Base-by-base conservation (phyloP, 2,888 invertebrate genomes). In the Timema cristinae region DNA sequence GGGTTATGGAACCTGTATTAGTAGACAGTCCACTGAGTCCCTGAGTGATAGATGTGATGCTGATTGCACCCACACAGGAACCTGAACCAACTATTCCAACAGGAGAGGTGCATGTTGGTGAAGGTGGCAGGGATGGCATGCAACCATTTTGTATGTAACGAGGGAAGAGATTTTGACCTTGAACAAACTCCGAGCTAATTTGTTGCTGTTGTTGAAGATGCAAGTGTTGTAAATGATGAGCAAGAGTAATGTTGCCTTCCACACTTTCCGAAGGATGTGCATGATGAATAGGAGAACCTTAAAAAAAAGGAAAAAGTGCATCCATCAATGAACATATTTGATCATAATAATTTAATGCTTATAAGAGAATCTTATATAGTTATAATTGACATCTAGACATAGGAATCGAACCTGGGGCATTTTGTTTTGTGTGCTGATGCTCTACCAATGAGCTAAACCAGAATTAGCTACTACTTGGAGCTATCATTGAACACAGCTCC, bases 11-110 rank as follows among this genome's bases (percentile, higher is more conserved):
- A 15, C 92, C 89, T 63, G 84, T 84, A 7, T 83, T 85, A 0
- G 93, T 93, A 78, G 91, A 91, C 15, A 91, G 81, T 59, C 89
- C 91, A 78, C 91, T 92, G 7, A 93, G 86, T 10, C 92, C 87
- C 82, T 87, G 86, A n/a, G 86, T 86, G 72, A 87, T 86, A 56
- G 85, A 85, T 56, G 86, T 85, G 68, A 86, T 82, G 73, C 82
- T 82, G 69, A 75, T 80, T 72, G 72, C 66, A 54, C 66, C 56
- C 49, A 52, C 67, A 16, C 67, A 50, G 16, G 54, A 47, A 32
- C 47, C 61, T 7, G 15, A 47, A 61, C 32, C 32, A 61, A 16
- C 16, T 6, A 61, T 47, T 61, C 32, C 47, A 47, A 47, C 52
- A n/a, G 68, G 68, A 54, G 68, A 68, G 52, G 10, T 66, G 52